Evolutionary conservation across 2,113 vertebrate species (phyloP), one percentile per base, ranked within the genome.

Genomic region (Sorex fumeus): DNA sequence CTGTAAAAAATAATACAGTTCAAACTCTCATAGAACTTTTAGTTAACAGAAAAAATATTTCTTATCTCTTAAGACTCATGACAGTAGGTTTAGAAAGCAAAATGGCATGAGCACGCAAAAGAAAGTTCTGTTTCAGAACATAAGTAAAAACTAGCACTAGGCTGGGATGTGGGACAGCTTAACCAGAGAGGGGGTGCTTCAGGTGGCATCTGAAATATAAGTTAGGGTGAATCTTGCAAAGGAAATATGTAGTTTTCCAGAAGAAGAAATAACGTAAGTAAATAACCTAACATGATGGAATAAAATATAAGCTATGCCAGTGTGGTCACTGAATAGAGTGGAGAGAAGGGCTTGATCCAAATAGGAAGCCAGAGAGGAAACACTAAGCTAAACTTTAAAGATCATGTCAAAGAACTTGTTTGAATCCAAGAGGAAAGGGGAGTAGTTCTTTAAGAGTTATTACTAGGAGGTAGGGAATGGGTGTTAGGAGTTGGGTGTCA

Each of bases 51-150:
- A 21, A 60, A 60, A 60, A 23, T 60, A 60, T 60, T 21, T 60
- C 21, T 60, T 45, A 75, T 72, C 50, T 72, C 93, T 5, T 71
- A 90, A 88, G 69, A 74, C 77, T 57, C 64, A 47, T 21, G 74
- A 21, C 25, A 13, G 16, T 11, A 50, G 7, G 23, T 19, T 0
- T 36, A 45, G 45, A 67, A 85, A 82, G 40, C 45, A 57, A 81
- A 70, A 27, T 77, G 81, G 40, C 16, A 47, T 18, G 40, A 88
- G 30, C 43, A 30, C 53, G 60, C 30, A 9, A 10, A 82, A 90
- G 69, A 69, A 32, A 72, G 34, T 67, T 32, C 79, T 72, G 4
- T 77, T 57, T 85, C 76, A 64, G n/a, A 78, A n/a, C 15, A 53
- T 45, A 78, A 74, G 47, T 32, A 85, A 47, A 34, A 62, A 70